Evolutionary conservation across 2,797 vertebrate genomes (phyloP).

Genomic region (Echiichthys vipera): DNA sequence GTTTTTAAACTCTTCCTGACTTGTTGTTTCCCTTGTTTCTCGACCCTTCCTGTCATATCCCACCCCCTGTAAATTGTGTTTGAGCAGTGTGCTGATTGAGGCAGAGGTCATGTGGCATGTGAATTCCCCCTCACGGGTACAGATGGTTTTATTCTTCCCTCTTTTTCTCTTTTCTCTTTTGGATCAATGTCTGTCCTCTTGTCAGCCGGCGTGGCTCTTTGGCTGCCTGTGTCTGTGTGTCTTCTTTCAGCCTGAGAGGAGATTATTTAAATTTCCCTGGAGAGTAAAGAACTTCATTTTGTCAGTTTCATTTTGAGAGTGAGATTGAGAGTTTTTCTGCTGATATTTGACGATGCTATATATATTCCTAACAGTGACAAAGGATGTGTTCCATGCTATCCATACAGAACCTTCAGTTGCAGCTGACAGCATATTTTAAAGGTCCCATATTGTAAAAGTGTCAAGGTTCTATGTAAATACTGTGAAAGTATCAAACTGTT

Average conservation of each 20-base stretch:
- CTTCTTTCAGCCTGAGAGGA: background rate
- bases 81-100: slow-evolving; percentile 4
- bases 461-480: no score
- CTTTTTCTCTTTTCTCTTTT: slow-evolving; percentile 12
- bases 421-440: background rate
- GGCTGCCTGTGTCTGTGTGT: slow-evolving; percentile 10
- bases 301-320: slow-evolving; percentile 23
- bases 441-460: no score
- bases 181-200: slow-evolving; percentile 21
- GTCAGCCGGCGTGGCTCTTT: background rate
- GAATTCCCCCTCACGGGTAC: slow-evolving; percentile 20
- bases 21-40: background rate
- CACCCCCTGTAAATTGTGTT: background rate
- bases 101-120: slow-evolving; percentile 18
- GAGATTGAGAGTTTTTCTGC: background rate
- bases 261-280: slow-evolving; percentile 1
- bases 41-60: background rate
- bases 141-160: slow-evolving; percentile 1
- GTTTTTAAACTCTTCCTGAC: background rate
- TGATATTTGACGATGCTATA: background rate
- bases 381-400: background rate
- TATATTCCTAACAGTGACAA: background rate
- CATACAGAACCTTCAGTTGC: background rate
- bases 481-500: no score
- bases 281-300: slow-evolving; percentile 4